These are phyloP conservation scores for Erannis defoliaria DNA, from an alignment of 2,888 invertebrate genomes.

Conservation along the genomic window DNA sequence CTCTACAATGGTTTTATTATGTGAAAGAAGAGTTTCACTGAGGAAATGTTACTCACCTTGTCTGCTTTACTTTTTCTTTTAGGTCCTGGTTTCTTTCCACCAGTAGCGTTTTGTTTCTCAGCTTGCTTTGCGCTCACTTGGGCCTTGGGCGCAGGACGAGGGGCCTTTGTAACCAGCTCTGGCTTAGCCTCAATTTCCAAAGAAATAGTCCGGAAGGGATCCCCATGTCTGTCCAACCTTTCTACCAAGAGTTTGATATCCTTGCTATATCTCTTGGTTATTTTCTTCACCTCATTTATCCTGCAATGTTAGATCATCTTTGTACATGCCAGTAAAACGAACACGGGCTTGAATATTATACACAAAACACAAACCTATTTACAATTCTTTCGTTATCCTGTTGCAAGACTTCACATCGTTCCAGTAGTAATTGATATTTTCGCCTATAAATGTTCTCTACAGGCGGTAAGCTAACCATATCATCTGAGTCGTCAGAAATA, in stretches of 20 bases:
- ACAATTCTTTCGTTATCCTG: constrained; percentile 92
- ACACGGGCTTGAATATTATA: constrained; percentile 47
- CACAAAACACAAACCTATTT: constrained; percentile 81
- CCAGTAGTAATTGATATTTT: constrained; percentile 90
- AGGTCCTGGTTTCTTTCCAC: constrained; percentile 73
- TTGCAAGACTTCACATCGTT: constrained; percentile 91
- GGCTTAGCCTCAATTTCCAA: constrained; percentile 85
- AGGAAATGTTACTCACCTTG: constrained; percentile 66
- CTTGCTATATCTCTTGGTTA: constrained; percentile 88
- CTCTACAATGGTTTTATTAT: background rate
- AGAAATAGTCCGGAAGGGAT: constrained; percentile 88
- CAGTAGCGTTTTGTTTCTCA: constrained; percentile 68
- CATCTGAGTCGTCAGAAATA: constrained; percentile 86
- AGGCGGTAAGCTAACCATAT: constrained; percentile 84
- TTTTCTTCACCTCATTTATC: constrained; percentile 90
- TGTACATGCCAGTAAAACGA: constrained; percentile 43
- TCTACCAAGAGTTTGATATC: constrained; percentile 90
- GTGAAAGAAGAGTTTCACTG: background rate
- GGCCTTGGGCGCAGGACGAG: constrained; percentile 62
- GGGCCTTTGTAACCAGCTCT: constrained; percentile 59
- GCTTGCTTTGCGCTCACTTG: constrained; percentile 62
- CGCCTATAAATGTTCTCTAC: constrained; percentile 90
- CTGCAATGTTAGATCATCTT: constrained; percentile 68
- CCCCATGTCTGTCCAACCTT: constrained; percentile 89
- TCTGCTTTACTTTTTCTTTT: constrained; percentile 88